Evolutionary conservation across 2,797 vertebrate genomes (phyloP).

Genomic region (Karalla daura): DNA sequence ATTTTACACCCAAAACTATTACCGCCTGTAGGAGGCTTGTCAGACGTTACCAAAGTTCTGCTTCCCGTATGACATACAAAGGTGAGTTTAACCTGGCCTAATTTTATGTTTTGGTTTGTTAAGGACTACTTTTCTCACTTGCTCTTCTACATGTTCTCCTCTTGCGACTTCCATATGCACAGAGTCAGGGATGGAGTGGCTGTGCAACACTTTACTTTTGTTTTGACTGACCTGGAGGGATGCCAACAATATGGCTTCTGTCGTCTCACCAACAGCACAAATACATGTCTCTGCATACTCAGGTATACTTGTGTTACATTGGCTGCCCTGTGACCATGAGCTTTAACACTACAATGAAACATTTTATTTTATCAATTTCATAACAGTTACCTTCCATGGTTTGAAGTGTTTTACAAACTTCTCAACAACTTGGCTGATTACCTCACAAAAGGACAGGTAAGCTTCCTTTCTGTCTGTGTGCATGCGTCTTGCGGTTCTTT

Average conservation of each 20-base stretch:
- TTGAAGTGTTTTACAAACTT: constrained; percentile 94
- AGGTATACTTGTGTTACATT: constrained; percentile 76
- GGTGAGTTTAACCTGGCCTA: constrained; percentile 68
- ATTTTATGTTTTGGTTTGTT: neutral
- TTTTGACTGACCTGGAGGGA: constrained; percentile 89
- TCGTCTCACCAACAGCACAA: constrained; percentile 84
- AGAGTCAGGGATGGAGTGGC: constrained; percentile 79
- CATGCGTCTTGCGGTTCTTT: neutral
- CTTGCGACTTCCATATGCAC: neutral
- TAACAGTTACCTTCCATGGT: constrained; percentile 91
- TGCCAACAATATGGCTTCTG: constrained; percentile 92
- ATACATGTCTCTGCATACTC: constrained; percentile 90
- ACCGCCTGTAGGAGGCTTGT: constrained; percentile 82
- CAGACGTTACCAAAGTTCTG: constrained; percentile 89
- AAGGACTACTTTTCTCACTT: neutral
- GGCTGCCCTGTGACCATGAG: neutral
- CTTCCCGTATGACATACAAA: constrained; percentile 91
- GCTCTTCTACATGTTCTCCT: neutral
- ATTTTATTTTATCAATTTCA: neutral
- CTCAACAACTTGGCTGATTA: constrained; percentile 90
- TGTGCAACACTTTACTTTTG: constrained; percentile 92
- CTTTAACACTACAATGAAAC: neutral
- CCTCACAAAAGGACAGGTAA: constrained; percentile 88
- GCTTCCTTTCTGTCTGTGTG: neutral
- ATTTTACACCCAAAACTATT: constrained; percentile 9